Percentiles rank a stretch among this genome's conserved stretches.
Conservation (phyloP, 1,140 invertebrate genomes). For the Euura lappo region DNA sequence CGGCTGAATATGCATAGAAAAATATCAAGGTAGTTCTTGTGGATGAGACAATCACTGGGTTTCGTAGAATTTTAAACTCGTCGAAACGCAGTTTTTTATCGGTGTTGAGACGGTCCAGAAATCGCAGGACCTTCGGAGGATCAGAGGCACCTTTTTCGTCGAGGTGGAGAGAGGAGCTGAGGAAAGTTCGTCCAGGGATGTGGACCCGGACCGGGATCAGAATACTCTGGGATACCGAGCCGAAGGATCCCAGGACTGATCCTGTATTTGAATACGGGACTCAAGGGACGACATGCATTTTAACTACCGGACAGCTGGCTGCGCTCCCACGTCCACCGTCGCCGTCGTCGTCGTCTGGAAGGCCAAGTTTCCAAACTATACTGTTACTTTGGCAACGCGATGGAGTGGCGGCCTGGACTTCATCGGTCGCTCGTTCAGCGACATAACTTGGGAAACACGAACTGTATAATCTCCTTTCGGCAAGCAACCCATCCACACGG, state of each 20-base stretch:
- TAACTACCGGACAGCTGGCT: conserved; percentile 60
- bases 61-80: too few relatives aligned
- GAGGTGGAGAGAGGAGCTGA: not conserved
- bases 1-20: conserved; percentile 38
- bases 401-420: conserved; percentile 13
- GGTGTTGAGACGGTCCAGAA: too few relatives aligned
- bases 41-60: too few relatives aligned
- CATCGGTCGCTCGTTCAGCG: conserved; percentile 24
- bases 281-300: conserved; percentile 61
- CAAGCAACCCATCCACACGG: not conserved
- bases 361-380: conserved; percentile 59
- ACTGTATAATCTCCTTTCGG: conserved; percentile 4
- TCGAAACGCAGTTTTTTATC: too few relatives aligned
- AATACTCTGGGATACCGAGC: conserved; percentile 31
- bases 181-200: conserved; percentile 37
- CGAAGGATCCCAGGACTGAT: conserved; percentile 48
- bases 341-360: conserved; percentile 33
- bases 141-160: not conserved
- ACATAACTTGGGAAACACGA: not conserved
- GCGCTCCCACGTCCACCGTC: conserved; percentile 53
- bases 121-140: too few relatives aligned
- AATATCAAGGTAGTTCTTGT: not conserved
- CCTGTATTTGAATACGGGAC: conserved; percentile 62
- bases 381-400: conserved; percentile 45
- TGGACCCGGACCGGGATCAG: conserved; percentile 53